A percentile compares a stretch with the other conserved stretches of the same genome.
These are phyloP conservation scores for Hanleya hanleyi DNA, from an alignment of 2,888 invertebrate species.

Conservation along the genomic window DNA sequence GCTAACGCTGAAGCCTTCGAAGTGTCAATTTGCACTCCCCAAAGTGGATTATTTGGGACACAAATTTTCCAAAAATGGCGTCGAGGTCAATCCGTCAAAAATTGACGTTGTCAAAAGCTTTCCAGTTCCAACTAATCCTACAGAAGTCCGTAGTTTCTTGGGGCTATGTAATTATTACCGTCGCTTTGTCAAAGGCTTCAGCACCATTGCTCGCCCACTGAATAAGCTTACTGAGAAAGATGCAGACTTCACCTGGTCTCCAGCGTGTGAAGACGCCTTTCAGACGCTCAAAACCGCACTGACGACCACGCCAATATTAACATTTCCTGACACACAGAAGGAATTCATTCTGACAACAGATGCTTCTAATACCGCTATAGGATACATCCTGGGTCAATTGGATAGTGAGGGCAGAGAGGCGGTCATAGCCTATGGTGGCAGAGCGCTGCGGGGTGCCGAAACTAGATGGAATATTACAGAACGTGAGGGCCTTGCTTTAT, in stretches of 20 bases:
- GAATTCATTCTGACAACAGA: constrained; percentile 22
- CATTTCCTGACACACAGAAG: constrained; percentile 10
- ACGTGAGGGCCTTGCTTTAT: constrained; percentile 15
- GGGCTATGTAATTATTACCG: constrained; percentile 58
- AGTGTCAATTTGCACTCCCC: too few relatives aligned
- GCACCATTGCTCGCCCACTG: constrained; percentile 49
- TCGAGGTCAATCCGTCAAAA: neutral
- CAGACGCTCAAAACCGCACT: constrained; percentile 43
- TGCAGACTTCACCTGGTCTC: constrained; percentile 45
- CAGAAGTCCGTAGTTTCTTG: neutral
- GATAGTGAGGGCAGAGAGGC: constrained; percentile 9
- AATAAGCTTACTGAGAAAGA: constrained; percentile 52
- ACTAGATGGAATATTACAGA: constrained; percentile 13
- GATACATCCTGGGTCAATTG: constrained; percentile 25
- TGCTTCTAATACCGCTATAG: constrained; percentile 18
- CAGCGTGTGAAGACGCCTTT: constrained; percentile 51
- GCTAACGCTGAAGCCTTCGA: constrained; percentile 6
- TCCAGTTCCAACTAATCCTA: neutral
- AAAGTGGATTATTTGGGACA: too few relatives aligned
- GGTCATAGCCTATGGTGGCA: constrained; percentile 22
- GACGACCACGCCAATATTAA: constrained; percentile 16
- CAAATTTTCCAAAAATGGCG: neutral
- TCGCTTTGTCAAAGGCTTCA: constrained; percentile 56
- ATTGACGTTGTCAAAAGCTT: neutral
- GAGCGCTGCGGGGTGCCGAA: constrained; percentile 12